Base-by-base conservation (phyloP, 2,888 invertebrate species). In the Lymantria monacha region DNA sequence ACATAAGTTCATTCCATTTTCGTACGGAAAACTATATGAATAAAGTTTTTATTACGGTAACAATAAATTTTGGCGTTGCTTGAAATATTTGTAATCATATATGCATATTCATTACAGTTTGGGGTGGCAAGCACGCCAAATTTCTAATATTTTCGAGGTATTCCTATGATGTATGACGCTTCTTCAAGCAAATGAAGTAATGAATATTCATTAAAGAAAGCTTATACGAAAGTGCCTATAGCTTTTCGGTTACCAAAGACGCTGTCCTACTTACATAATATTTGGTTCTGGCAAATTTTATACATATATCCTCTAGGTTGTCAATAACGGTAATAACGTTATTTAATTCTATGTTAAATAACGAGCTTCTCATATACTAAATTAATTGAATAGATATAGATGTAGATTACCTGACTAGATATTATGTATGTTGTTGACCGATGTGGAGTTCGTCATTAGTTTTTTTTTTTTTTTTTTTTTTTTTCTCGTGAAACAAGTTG, bases 191-290 rank as follows among this genome's bases (percentile, higher is more conserved):
- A 85, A 84, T 81, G 71, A 81, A 79, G 70, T 81, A 74, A 83
- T 85, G 82, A 85, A 85, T 85, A 85, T 85, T 83, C 80, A 85
- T 84, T 72, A 72, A 70, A 70, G 70, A 76, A 76, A 80, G 79
- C 57, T 61, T 74, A 79, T 71, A 76, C 59, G 64, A 68, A 70
- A 70, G 62, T 72, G 55, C 55, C 61, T 61, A 72, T 72, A 74
- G 76, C 69, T 76, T 75, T 76, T 66, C 72, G 73, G 70, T 70
- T 74, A 75, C 67, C 52, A 58, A 59, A 63, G 61, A 72, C 66
- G 66, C 22, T 51, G 53, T 65, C 55, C 62, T 46, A 59, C 22
- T 33, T 33, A 33, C 33, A 33, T 33, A 33, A 10, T 33, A 33
- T 65, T 58, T 43, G 52, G 56, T 58, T 58, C 64, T 61, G 64